Evolutionary conservation across 2,113 vertebrate species (phyloP).

Genomic region (Rhagologus leucostigma): DNA sequence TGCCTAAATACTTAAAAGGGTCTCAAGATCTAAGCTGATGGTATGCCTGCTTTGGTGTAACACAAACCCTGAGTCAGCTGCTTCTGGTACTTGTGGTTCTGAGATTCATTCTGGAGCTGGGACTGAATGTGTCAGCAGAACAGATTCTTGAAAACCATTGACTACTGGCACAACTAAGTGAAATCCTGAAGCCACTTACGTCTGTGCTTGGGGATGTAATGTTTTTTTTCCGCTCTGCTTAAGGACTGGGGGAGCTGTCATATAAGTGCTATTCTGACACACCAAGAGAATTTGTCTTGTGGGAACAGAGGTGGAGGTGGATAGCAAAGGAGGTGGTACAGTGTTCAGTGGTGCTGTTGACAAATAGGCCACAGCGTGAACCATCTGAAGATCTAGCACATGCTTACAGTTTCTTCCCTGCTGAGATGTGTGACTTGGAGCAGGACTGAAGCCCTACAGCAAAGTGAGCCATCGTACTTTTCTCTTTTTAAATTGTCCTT

Average conservation of each 20-base stretch:
- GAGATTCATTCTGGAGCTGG: not conserved
- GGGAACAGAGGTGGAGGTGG: not conserved
- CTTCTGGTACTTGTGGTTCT: not conserved
- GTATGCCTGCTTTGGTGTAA: not conserved
- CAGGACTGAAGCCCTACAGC: not conserved
- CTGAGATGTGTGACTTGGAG: not conserved
- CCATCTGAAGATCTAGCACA: not conserved
- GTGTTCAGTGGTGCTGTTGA: not conserved
- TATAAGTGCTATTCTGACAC: not conserved
- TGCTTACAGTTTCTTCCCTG: not conserved
- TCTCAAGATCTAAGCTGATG: not conserved
- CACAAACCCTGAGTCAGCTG: not conserved
- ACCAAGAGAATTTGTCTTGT: not conserved
- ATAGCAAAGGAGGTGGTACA: not conserved
- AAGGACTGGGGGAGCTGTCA: not conserved
- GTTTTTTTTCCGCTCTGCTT: not conserved
- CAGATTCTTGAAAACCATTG: not conserved
- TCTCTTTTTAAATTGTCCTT: not conserved
- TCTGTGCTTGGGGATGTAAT: not conserved
- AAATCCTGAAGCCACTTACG: not conserved
- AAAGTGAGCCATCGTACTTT: not conserved
- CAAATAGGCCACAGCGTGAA: not conserved
- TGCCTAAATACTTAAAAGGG: not conserved
- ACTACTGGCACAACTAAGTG: not conserved
- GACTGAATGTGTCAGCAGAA: not conserved